Evolutionary conservation across 2,797 vertebrate species (phyloP), one percentile per base, ranked within the genome.

Genomic region (Lycodopsis pacificus): DNA sequence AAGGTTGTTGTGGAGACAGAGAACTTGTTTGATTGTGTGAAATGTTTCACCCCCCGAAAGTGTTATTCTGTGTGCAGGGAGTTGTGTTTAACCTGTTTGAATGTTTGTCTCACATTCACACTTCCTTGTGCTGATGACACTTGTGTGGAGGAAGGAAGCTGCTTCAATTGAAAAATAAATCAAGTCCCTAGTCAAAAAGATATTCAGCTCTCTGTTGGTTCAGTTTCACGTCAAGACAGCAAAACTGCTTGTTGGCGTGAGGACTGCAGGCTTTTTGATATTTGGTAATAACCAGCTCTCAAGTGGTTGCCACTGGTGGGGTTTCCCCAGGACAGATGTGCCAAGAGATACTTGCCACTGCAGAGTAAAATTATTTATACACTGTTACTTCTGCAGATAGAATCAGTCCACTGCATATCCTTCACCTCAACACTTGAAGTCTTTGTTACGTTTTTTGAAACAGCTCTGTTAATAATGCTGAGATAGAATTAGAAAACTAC

Each of bases 111-210:
- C 40, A 53, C 8, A 59, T 49, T 66, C 40, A 66, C 59, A 48
- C 51, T 62, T 57, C 48, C 36, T 22, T 72, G 10, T 64, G 59
- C 49, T 61, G 44, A 76, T 58, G 13, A 61, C 46, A 76, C 30
- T 25, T 65, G 20, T 11, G 19, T 38, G 40, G 48, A 64, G 42
- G 4, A 82, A 76, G 59, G n/a, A 84, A 80, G 61, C 30, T 44
- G 34, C 73, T 77, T 42, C 13, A 42, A 74, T 58, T 54, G 8
- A 69, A 80, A 54, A 79, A 71, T 46, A 67, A 80, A 61, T 77
- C 42, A 51, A 38, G 49, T 70, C 73, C 65, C 58, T 27, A 1
- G 53, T 64, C 42, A 63, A 54, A 70, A 27, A 42, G 30, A 69
- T 48, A 53, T 65, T 64, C 53, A 58, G 32, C 57, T 79, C 78